These are phyloP conservation scores for Catocala fraxini DNA, from an alignment of 2,888 invertebrate species.

Conservation along the genomic window DNA sequence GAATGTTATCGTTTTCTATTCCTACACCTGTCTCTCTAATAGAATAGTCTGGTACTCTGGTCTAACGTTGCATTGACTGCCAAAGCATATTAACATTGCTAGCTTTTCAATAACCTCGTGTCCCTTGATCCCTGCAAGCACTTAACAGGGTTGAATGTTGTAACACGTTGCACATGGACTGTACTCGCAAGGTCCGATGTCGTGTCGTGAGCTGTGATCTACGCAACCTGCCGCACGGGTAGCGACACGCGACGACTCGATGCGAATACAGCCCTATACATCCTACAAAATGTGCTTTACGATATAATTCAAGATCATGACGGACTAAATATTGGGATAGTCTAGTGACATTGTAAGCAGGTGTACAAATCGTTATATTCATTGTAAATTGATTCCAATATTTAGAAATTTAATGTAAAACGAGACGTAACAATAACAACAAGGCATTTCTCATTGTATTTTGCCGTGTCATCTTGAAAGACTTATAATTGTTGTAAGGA, in stretches of 20 bases:
- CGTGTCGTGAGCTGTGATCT: conserved; percentile 38
- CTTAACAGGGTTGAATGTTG: conserved; percentile 83
- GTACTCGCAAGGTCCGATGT: conserved; percentile 63
- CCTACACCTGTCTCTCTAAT: conserved; percentile 65
- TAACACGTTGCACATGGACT: conserved; percentile 78
- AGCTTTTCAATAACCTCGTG: conserved; percentile 81
- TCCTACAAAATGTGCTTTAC: conserved; percentile 72
- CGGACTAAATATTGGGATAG: conserved; percentile 82
- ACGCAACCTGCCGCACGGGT: conserved; percentile 45
- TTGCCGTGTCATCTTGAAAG: conserved; percentile 85
- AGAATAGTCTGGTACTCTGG: conserved; percentile 50
- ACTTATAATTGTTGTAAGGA: conserved; percentile 85
- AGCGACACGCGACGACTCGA: conserved; percentile 25
- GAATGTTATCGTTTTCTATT: conserved; percentile 71
- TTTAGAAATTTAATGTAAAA: conserved; percentile 78
- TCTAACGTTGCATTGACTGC: conserved; percentile 75
- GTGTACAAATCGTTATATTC: conserved; percentile 84
- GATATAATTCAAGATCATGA: conserved; percentile 70
- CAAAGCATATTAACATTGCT: conserved; percentile 75
- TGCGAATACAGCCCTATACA: conserved; percentile 69
- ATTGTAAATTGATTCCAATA: conserved; percentile 84
- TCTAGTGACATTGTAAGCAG: conserved; percentile 77
- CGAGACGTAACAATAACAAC: conserved; percentile 73
- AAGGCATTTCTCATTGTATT: conserved; percentile 84
- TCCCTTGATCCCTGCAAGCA: conserved; percentile 84